Evolutionary conservation across 2,888 invertebrate species (phyloP).

Genomic region (Frankliniella fusca): DNA sequence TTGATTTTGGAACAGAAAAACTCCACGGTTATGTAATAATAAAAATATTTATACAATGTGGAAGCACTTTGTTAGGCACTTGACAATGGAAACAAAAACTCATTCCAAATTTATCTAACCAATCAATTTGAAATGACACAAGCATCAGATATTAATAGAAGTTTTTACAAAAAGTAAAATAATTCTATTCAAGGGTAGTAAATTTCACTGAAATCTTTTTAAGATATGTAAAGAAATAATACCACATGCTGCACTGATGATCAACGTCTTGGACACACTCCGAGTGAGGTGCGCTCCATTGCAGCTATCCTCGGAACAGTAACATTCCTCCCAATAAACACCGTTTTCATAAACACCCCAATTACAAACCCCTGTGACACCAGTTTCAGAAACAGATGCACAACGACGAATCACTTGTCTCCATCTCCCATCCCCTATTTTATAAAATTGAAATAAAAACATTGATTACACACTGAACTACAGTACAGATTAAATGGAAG

Average conservation of each 20-base stretch:
- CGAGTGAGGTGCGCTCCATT: conserved; percentile 51
- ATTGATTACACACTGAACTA: background rate
- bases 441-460: conserved; percentile 40
- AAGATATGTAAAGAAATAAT: background rate
- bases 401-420: conserved; percentile 84
- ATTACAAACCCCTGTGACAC: conserved; percentile 91
- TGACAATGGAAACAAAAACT: too few species aligned
- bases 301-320: conserved; percentile 87
- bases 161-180: too few species aligned
- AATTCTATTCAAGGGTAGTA: too few species aligned
- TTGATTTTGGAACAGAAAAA: too few species aligned
- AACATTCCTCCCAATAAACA: conserved; percentile 95
- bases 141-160: too few species aligned
- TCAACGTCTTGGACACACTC: background rate
- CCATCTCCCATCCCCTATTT: conserved; percentile 96
- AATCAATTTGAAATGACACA: too few species aligned
- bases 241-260: background rate
- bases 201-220: background rate
- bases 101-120: too few species aligned
- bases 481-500: background rate
- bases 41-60: too few species aligned
- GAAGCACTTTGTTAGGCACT: too few species aligned
- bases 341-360: conserved; percentile 95
- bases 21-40: too few species aligned
- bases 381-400: conserved; percentile 84